These are phyloP conservation scores for Serrognathus titanus DNA, from an alignment of 2,888 invertebrate species.

Conservation along the genomic window DNA sequence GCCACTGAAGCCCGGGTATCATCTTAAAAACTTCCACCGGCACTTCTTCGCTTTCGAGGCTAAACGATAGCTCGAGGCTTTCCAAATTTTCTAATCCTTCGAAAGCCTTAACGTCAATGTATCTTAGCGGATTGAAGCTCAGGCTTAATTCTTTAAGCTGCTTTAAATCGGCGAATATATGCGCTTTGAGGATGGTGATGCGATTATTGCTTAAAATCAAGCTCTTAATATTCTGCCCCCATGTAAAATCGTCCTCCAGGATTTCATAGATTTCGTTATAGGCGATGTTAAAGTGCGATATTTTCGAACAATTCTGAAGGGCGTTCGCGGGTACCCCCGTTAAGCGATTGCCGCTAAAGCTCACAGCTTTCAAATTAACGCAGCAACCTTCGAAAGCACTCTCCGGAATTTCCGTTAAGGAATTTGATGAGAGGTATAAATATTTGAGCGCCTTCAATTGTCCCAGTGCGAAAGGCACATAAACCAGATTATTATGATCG, in stretches of 20 bases:
- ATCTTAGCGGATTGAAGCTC: constrained; percentile 85
- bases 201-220: constrained; percentile 81
- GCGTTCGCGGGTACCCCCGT: constrained; percentile 67
- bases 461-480: constrained; percentile 68
- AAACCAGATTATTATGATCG: constrained; percentile 72
- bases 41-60: constrained; percentile 74
- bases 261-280: constrained; percentile 82
- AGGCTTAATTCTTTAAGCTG: constrained; percentile 84
- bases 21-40: constrained; percentile 74
- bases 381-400: constrained; percentile 59
- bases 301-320: constrained; percentile 67
- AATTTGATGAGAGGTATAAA: constrained; percentile 80
- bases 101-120: constrained; percentile 78
- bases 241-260: constrained; percentile 72
- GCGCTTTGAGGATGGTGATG: constrained; percentile 68
- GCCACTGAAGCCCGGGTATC: constrained; percentile 72
- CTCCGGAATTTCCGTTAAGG: constrained; percentile 60
- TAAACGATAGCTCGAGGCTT: constrained; percentile 82
- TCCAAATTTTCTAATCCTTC: constrained; percentile 72
- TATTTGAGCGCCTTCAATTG: constrained; percentile 69
- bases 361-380: constrained; percentile 69
- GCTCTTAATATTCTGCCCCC: constrained; percentile 77
- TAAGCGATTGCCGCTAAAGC: constrained; percentile 78
- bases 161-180: constrained; percentile 69
- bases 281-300: constrained; percentile 84